Conservation (phyloP, 2,113 vertebrate species). For the Cheilinus undulatus region DNA sequence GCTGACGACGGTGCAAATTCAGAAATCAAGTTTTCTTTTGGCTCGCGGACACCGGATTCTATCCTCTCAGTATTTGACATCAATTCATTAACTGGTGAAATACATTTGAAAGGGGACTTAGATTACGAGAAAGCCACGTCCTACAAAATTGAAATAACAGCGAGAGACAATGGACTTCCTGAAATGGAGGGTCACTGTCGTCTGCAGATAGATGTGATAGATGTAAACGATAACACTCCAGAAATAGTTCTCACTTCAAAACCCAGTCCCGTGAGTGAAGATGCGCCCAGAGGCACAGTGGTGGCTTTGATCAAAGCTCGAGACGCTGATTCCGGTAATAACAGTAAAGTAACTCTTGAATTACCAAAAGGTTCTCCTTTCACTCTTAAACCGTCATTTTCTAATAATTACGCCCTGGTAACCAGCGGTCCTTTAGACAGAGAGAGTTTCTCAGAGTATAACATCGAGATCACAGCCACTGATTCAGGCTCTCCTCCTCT, state of each 20-base stretch:
- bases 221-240: conserved; percentile 81
- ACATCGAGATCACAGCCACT: conserved; percentile 83
- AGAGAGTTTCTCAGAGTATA: conserved; percentile 81
- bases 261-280: conserved; percentile 67
- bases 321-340: conserved; percentile 71
- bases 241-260: conserved; percentile 81
- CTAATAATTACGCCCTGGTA: conserved; percentile 90
- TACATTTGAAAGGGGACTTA: conserved; percentile 79
- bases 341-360: conserved; percentile 74
- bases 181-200: conserved; percentile 74
- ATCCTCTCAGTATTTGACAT: conserved; percentile 81
- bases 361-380: conserved; percentile 84
- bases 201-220: conserved; percentile 54
- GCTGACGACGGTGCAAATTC: conserved; percentile 86
- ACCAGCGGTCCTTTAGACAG: conserved; percentile 84
- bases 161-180: conserved; percentile 75
- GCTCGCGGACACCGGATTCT: conserved; percentile 75
- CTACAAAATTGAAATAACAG: conserved; percentile 84
- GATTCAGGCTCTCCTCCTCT: conserved; percentile 87
- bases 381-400: conserved; percentile 82
- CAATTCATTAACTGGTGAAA: conserved; percentile 76
- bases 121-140: conserved; percentile 80
- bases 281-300: conserved; percentile 69
- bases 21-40: conserved; percentile 84
- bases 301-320: conserved; percentile 71